Conservation (phyloP, 2,888 invertebrate species). For the Epinotia ramella region DNA sequence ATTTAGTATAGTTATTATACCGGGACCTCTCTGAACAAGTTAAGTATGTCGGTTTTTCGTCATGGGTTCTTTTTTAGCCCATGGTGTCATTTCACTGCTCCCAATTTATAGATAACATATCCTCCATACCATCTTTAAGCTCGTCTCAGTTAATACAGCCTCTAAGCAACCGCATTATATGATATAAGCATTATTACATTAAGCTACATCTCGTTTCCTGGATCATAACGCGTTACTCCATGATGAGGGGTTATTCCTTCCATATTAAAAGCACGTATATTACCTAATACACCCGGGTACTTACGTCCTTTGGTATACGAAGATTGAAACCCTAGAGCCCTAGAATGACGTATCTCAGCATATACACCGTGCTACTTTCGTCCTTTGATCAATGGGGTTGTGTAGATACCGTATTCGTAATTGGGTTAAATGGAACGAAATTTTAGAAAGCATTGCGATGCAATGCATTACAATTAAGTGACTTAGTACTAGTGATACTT, state of each 20-base stretch:
- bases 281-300: too few species aligned
- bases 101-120: constrained; percentile 8
- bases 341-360: background rate
- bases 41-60: too few species aligned
- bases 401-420: constrained; percentile 6
- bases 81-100: background rate
- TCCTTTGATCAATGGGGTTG: background rate
- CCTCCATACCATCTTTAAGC: background rate
- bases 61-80: too few species aligned
- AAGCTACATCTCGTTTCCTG: constrained; percentile 18
- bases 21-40: too few species aligned
- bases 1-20: too few species aligned
- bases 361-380: background rate
- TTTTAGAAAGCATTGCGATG: background rate
- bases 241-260: background rate
- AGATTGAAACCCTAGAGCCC: background rate
- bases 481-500: background rate
- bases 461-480: background rate
- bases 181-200: constrained; percentile 20
- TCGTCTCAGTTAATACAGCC: constrained; percentile 13
- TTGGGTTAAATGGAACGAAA: constrained; percentile 8
- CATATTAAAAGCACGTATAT: background rate
- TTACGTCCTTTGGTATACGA: background rate
- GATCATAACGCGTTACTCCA: constrained; percentile 21
- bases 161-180: constrained; percentile 22